phyloP scores from a whole-genome alignment of 2,797 vertebrate genomes.

The Leptatherina wallacei region DNA sequence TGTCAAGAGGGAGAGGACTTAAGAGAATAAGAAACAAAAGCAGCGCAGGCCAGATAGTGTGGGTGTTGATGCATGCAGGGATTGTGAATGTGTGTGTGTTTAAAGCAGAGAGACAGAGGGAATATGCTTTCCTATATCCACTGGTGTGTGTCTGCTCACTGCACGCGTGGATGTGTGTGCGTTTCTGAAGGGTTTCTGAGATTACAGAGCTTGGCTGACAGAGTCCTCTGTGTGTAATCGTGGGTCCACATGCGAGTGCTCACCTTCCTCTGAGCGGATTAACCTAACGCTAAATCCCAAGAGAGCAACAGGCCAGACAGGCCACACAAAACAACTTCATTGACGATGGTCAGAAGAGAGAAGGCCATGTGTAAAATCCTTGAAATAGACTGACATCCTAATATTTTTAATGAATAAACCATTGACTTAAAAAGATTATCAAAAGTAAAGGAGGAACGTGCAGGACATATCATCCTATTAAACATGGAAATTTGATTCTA shows the following conservation, averaged over 20 bases:
- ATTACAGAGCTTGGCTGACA: conserved; percentile 85
- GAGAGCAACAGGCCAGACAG: conserved; percentile 84
- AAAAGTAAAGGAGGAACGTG: conserved; percentile 9
- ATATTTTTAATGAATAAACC: conserved; percentile 25
- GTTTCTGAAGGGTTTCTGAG: conserved; percentile 76
- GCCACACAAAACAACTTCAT: conserved; percentile 78
- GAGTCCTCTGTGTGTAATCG: conserved; percentile 87
- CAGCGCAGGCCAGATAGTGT: conserved; percentile 72
- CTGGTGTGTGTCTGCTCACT: conserved; percentile 36
- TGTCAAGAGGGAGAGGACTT: conserved; percentile 90
- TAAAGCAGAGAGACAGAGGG: conserved; percentile 33
- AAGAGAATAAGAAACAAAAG: conserved; percentile 83
- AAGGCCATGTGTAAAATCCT: conserved; percentile 51
- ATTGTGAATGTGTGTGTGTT: conserved; percentile 15
- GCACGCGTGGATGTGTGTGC: conserved; percentile 39
- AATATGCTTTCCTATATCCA: conserved; percentile 48
- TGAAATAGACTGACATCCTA: conserved; percentile 31
- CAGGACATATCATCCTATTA: neutral
- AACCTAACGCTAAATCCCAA: conserved; percentile 84
- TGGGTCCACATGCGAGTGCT: conserved; percentile 84
- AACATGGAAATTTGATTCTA: conserved; percentile 2
- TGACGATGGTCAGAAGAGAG: conserved; percentile 64
- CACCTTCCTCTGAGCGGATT: conserved; percentile 85
- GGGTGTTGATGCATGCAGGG: conserved; percentile 60
- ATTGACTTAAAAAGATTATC: conserved; percentile 20